These are phyloP conservation scores for Chirona hameri DNA, from an alignment of 2,888 invertebrate species.

Conservation along the genomic window DNA sequence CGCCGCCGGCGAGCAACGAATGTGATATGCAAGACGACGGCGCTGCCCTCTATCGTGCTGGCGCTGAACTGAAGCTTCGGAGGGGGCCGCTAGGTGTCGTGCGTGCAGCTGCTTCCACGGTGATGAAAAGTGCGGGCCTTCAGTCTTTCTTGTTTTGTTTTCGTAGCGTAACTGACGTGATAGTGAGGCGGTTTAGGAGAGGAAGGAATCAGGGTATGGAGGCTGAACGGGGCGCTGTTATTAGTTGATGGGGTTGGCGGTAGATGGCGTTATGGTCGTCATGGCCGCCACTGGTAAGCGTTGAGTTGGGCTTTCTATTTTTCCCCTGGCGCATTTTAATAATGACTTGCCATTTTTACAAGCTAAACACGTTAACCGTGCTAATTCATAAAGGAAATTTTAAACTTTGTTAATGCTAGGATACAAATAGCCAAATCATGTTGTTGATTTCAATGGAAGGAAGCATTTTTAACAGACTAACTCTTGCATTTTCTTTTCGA, in stretches of 20 bases:
- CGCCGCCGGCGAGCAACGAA: not conserved
- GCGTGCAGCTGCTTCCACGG: constrained; percentile 13
- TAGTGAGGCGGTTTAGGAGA: not conserved
- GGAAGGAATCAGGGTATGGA: constrained; percentile 13
- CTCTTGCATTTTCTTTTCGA: too few species aligned
- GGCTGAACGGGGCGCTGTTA: not conserved
- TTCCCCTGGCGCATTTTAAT: not conserved
- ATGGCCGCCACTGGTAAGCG: not conserved
- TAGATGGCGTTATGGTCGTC: not conserved
- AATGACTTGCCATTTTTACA: not conserved
- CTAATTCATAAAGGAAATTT: not conserved
- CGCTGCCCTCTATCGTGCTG: not conserved
- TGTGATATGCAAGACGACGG: not conserved
- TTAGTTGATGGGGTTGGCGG: not conserved
- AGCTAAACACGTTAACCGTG: not conserved
- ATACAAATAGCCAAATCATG: not conserved
- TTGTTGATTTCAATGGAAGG: too few species aligned
- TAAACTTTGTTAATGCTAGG: not conserved
- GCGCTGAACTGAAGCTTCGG: not conserved
- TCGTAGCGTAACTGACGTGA: not conserved
- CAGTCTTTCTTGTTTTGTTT: constrained; percentile 26
- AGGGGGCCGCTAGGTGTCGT: not conserved
- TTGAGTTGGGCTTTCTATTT: not conserved
- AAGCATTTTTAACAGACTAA: too few species aligned
- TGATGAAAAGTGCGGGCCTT: not conserved